Percentiles rank a stretch among this genome's conserved stretches.
These are phyloP conservation scores for Sarcophaga variegata DNA, from an alignment of 2,888 invertebrate species.

Conservation along the genomic window DNA sequence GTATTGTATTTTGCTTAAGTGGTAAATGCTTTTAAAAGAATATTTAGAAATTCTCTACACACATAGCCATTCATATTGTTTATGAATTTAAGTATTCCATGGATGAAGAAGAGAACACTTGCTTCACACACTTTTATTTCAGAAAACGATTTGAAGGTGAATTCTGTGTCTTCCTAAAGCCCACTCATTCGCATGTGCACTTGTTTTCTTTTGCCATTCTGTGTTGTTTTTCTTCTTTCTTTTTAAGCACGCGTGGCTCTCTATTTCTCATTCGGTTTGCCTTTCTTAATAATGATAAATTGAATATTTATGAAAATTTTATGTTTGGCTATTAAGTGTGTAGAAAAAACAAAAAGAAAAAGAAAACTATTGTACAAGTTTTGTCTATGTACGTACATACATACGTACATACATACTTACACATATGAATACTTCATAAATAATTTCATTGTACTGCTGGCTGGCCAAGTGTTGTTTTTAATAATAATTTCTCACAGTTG, in stretches of 20 bases:
- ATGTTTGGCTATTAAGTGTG: constrained; percentile 35
- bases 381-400: no score
- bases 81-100: constrained; percentile 22
- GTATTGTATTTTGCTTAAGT: neutral
- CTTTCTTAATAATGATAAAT: constrained; percentile 63
- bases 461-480: constrained; percentile 29
- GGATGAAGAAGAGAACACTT: constrained; percentile 27
- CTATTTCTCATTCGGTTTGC: constrained; percentile 24
- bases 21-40: neutral
- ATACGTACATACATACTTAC: no score
- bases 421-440: neutral
- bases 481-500: constrained; percentile 60
- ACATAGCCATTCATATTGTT: neutral
- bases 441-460: neutral
- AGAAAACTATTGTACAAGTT: no score
- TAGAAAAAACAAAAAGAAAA: no score
- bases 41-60: neutral
- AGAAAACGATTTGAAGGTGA: neutral
- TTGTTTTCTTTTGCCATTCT: constrained; percentile 26
- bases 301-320: constrained; percentile 63
- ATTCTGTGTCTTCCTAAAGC: constrained; percentile 2
- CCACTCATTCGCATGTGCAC: constrained; percentile 50
- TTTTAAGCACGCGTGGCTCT: constrained; percentile 58
- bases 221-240: no score
- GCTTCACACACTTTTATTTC: constrained; percentile 2